Evolutionary conservation across 2,888 invertebrate genomes (phyloP), one percentile per base, ranked within the genome.

Genomic region (Cynaeus angustus): DNA sequence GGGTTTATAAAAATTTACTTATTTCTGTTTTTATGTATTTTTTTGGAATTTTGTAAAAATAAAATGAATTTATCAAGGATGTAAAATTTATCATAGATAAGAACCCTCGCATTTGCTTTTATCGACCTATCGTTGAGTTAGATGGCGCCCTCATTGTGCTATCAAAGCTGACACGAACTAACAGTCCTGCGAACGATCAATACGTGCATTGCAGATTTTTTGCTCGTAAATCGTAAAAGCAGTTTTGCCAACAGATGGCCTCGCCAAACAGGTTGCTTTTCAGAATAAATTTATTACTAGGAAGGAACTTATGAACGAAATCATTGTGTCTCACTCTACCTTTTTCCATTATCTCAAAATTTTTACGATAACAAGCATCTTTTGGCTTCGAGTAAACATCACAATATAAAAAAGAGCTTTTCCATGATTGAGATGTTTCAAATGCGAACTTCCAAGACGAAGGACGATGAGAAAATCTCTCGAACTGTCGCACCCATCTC

Each of bases 401-500:
- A 33, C 7, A 7, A n/a, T 7, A 6, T 33, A 7, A 33, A 33
- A 33, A 2, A 33, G 33, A 21, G 21, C 21, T 21, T 21, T 21
- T 21, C 4, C 21, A 21, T 21, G 4, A 3, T 21, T 21, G 33
- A 33, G 33, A 7, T 33, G 33, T 33, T 33, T 33, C 33, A 2
- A 33, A 9, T 33, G n/a, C 33, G 33, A 4, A 33, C 2, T 33
- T 33, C 33, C 33, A 3, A 12, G 26, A 12, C 28, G 30, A 30
- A 33, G 33, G 10, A 30, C 28, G 13, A 55, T 38, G 45, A 26
- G 41, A 26, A 56, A 26, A 13, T 28, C 37, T 58, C 28, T 66
- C 46, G 33, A 21, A 21, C 13, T 52, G 33, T 68, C 66, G 62
- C 53, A 9, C 68, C 50, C 68, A 71, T 62, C 69, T 66, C 68